Percentiles rank a stretch among this genome's conserved stretches.
Conservation (phyloP, 2,797 vertebrate species). For the Ceryle rudis region DNA sequence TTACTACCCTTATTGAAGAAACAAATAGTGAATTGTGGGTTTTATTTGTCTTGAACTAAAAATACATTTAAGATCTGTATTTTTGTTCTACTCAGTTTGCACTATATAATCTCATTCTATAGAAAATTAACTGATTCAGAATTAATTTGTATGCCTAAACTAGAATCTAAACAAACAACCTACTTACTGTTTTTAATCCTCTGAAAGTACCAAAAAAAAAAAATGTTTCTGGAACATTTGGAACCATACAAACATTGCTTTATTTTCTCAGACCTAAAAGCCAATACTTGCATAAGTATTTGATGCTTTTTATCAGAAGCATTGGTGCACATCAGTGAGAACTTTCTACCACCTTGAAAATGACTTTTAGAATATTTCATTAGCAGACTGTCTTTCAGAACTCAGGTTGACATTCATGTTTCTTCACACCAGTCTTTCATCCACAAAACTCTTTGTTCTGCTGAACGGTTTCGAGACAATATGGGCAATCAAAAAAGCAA, state of each 20-base stretch:
- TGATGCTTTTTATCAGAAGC: slow-evolving; percentile 79
- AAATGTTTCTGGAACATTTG: slow-evolving; percentile 51
- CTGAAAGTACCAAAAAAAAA: background rate
- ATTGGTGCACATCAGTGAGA: slow-evolving; percentile 78
- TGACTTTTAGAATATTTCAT: slow-evolving; percentile 86
- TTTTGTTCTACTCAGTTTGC: background rate
- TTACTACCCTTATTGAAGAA: slow-evolving; percentile 25
- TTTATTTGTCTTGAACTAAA: background rate
- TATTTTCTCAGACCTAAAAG: slow-evolving; percentile 71
- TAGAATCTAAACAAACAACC: background rate
- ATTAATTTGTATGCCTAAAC: background rate
- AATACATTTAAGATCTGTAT: slow-evolving; percentile 3
- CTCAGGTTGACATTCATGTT: slow-evolving; percentile 80
- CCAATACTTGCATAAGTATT: slow-evolving; percentile 74
- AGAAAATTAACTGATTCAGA: slow-evolving; percentile 18
- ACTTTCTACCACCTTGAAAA: slow-evolving; percentile 83
- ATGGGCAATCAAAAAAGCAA: slow-evolving; percentile 78
- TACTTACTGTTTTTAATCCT: slow-evolving; percentile 23
- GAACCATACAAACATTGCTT: slow-evolving; percentile 33
- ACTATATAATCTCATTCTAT: background rate
- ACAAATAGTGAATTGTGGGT: background rate
- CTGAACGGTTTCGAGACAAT: slow-evolving; percentile 80
- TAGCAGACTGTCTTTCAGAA: slow-evolving; percentile 82
- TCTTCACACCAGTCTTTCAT: slow-evolving; percentile 81
- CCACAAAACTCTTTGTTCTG: slow-evolving; percentile 82